Evolutionary conservation across 2,888 invertebrate genomes (phyloP), one percentile per base, ranked within the genome.

Genomic region (Fragum sueziense): DNA sequence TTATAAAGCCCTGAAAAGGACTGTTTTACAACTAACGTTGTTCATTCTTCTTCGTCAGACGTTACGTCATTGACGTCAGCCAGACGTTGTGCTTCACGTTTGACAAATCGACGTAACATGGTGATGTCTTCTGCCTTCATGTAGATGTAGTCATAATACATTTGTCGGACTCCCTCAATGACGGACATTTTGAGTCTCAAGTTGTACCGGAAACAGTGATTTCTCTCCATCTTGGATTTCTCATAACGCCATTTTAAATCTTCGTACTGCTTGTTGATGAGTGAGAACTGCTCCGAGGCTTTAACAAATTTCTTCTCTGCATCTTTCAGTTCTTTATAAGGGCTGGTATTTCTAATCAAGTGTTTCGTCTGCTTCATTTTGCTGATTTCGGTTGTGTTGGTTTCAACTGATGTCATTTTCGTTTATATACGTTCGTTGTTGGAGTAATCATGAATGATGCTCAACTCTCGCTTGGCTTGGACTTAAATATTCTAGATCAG

Each of bases 161-260:
- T 69, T 33, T 31, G 29, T 29, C 69, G 27, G 1, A 52, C 20
- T 27, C 69, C 69, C 22, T 69, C 69, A 17, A 69, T 17, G 25
- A 69, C 52, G n/a, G 69, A 69, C 33, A 69, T 27, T 33, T 52
- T 51, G n/a, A 69, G 52, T 51, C 69, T 51, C 31, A 52, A 27
- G 33, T 69, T 69, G 52, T 69, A 69, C 4, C 51, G 52, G 17
- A 69, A 52, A 20, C 51, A 29, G 6, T 17, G 33, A 47, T 22
- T 25, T 51, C 33, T 52, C 1, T 69, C 69, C 33, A 29, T 22
- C 33, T 52, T 69, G n/a, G 69, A 27, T n/a, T 34, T 69, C 20
- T 52, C 52, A 33, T 69, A 69, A n/a, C 69, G 69, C 33, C 29
- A 52, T 69, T 69, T 69, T n/a, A 69, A 9, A 27, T 69, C 29